Percentiles rank a stretch among this genome's conserved stretches.
Evolutionary conservation across 2,113 vertebrate species (phyloP).

Genomic region (Tursiops truncatus): DNA sequence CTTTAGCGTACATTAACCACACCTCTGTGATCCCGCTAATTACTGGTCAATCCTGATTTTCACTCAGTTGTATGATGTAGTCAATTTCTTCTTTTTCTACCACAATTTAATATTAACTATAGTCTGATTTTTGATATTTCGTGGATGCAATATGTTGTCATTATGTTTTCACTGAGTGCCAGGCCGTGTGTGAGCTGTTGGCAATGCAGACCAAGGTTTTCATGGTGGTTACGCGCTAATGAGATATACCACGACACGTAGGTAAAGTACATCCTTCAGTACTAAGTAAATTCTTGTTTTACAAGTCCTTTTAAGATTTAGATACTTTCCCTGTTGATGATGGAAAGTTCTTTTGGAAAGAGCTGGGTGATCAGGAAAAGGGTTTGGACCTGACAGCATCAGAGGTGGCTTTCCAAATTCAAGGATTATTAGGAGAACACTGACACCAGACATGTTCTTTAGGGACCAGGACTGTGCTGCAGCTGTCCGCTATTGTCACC

Average conservation of each 20-base stretch:
- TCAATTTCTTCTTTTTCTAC: background rate
- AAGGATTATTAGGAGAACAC: background rate
- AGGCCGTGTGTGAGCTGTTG: background rate
- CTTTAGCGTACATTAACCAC: background rate
- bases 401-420: background rate
- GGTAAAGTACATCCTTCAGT: background rate
- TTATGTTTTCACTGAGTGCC: background rate
- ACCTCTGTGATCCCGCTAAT: background rate
- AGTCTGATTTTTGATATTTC: background rate
- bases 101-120: background rate
- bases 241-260: background rate
- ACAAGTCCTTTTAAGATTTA: background rate
- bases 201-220: accelerated
- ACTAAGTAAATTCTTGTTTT: background rate
- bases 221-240: accelerated
- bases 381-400: background rate
- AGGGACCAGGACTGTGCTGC: background rate
- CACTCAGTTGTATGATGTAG: background rate
- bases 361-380: background rate
- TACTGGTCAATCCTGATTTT: background rate
- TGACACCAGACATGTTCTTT: accelerated
- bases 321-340: background rate
- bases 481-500: background rate
- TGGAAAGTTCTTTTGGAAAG: background rate
- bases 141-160: background rate